Base-by-base conservation (phyloP, 2,797 vertebrate genomes). In the Diceros bicornis region DNA sequence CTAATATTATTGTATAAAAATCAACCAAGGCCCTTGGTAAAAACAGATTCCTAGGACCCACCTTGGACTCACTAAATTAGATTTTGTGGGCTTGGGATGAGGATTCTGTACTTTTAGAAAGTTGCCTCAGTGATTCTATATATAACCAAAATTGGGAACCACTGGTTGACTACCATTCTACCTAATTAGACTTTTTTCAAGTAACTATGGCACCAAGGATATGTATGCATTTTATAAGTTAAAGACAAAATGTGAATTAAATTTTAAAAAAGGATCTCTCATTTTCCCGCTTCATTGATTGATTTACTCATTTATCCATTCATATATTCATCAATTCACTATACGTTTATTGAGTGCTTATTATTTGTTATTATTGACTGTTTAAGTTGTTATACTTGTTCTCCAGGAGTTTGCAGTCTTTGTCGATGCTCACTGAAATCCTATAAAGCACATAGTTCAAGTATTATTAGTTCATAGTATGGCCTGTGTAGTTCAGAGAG, bases 211-310 rank as follows among this genome's bases (percentile, higher is more conserved):
- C 10, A 61, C 77, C 44, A 82, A 44, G 37, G 13, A 77, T 37
- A 62, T 68, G 7, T 83, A 68, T 59, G 50, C 7, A 57, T 16
- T 27, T 37, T 79, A 27, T 23, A 77, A 93, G 7, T 44, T 77
- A 64, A 92, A 86, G 10, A 50, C 6, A 75, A 89, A 75, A 47
- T 91, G 7, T 55, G 27, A 92, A 74, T 90, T 87, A 81, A 66
- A 47, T 17, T 59, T 47, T 25, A 21, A 20, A 29, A 81, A 82
- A 57, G 6, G n/a, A 27, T 34, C 1, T 75, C 8, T 32, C 4
- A 34, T 52, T 86, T 91, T 87, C 34, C 2, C 3, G 41, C 20
- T 74, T 61, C 14, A 72, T 78, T 78, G 14, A 68, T 37, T 75
- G 3, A 89, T 32, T 61, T 52, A 32, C 13, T 92, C 2, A 47